These are phyloP conservation scores for Megalopta genalis DNA, from an alignment of 1,140 invertebrate genomes.

Conservation along the genomic window DNA sequence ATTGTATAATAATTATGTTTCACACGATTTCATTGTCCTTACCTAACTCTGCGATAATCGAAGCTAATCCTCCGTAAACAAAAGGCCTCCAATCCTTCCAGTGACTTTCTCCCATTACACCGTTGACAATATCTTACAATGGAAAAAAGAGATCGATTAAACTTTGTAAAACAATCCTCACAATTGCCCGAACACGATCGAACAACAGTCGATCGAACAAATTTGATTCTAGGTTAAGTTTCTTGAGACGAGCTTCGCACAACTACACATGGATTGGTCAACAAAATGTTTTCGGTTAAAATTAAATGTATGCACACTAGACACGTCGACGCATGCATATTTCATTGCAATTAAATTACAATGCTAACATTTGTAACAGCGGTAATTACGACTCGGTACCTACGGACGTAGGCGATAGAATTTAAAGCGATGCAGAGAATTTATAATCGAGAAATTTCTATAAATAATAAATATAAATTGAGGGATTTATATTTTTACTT, in stretches of 20 bases:
- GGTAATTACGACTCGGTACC: neutral
- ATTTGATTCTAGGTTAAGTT: neutral
- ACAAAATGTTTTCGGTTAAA: too few species aligned
- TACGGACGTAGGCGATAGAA: neutral
- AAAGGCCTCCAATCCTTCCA: constrained; percentile 95
- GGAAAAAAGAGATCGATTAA: neutral
- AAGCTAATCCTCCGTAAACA: constrained; percentile 95
- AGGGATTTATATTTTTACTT: neutral
- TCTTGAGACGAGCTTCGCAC: neutral
- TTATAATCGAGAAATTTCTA: neutral
- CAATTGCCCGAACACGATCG: neutral
- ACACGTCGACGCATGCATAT: neutral
- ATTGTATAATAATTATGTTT: neutral
- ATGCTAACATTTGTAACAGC: neutral
- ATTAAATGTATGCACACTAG: neutral
- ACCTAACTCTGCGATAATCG: constrained; percentile 96
- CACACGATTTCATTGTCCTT: constrained; percentile 70
- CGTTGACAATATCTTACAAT: constrained; percentile 24
- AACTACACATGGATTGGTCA: neutral
- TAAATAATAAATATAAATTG: neutral
- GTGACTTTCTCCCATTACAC: constrained; percentile 83
- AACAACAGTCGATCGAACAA: neutral
- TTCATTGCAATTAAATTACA: neutral
- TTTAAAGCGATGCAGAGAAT: neutral
- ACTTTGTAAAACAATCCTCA: too few species aligned